Base-by-base conservation (phyloP, 2,113 vertebrate genomes). In the Turnix velox region DNA sequence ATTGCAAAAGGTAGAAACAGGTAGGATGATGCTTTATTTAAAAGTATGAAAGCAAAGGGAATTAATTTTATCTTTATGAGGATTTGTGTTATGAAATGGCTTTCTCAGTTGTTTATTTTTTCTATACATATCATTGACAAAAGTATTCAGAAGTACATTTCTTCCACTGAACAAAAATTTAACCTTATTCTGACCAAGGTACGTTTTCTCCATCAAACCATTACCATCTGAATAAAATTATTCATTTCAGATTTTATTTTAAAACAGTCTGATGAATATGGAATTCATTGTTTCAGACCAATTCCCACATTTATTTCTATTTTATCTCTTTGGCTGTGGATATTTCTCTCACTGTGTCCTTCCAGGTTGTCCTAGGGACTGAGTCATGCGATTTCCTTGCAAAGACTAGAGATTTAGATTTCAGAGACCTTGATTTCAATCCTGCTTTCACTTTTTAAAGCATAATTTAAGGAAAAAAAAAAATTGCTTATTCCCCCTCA, bases 371-470 rank as follows among this genome's bases (percentile, higher is more conserved):
- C 4, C 9, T 3, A 31, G 6, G 23, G 20, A 42, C 7, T 4
- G 8, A 79, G 3, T 23, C 7, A 48, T 6, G 4, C 20, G 14
- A 18, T 69, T 28, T 4, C 4, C 4, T 52, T 55, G 7, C 4
- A 48, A 40, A 10, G 5, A 37, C 6, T 12, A 35, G 12, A n/a
- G 14, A 52, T 69, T 45, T 10, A 35, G 10, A 15, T 54, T 84
- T 71, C 52, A 12, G 35, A 67, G 6, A 37, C 12, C 2, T 3
- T 7, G 0, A 31, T 66, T 73, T 72, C 8, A 65, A 16, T 5
- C 14, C 19, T 2, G 0, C 0, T 45, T 59, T 59, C 18, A 37
- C 6, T 37, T 68, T 46, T 42, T 6, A 52, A 48, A 43, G 3
- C 45, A 4, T 6, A n/a, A n/a, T n/a, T n/a, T n/a, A n/a, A n/a